Evolutionary conservation across 2,113 vertebrate species (phyloP).

Genomic region (Pomatorhinus ruficollis): DNA sequence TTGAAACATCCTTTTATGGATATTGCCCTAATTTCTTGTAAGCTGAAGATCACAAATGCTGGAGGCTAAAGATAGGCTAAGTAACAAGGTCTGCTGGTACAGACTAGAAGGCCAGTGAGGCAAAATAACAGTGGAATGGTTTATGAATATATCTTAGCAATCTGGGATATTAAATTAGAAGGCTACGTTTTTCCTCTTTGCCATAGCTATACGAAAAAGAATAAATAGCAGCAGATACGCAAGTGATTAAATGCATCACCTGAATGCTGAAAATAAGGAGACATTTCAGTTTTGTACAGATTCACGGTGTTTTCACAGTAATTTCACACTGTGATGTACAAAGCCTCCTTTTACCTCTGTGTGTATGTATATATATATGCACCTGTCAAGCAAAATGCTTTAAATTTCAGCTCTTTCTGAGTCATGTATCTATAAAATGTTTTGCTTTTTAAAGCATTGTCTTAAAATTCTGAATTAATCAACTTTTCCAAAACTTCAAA

Average conservation of each 20-base stretch:
- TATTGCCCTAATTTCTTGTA: constrained; percentile 49
- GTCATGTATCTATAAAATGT: neutral
- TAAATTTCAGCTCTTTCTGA: constrained; percentile 17
- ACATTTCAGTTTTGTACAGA: neutral
- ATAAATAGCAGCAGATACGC: neutral
- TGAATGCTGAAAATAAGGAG: neutral
- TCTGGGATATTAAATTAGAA: neutral
- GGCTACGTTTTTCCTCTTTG: neutral
- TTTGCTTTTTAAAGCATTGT: constrained; percentile 31
- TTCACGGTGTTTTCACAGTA: neutral
- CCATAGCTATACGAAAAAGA: neutral
- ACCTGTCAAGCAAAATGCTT: constrained; percentile 3
- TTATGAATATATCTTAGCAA: neutral
- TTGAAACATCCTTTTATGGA: constrained; percentile 43
- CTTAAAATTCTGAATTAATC: constrained; percentile 36
- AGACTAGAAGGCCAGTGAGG: neutral
- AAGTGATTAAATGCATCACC: neutral
- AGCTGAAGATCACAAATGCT: neutral
- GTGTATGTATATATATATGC: neutral
- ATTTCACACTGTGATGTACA: neutral
- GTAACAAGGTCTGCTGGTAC: neutral
- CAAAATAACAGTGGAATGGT: neutral
- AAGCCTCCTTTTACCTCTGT: neutral
- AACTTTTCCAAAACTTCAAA: constrained; percentile 19
- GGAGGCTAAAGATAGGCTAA: neutral